Percentiles rank a stretch among this genome's conserved stretches.
These are phyloP conservation scores for Chrysaora quinquecirrha DNA, from an alignment of 30 jellyfish, hydroid and myxozoan genomes.

Conservation along the genomic window DNA sequence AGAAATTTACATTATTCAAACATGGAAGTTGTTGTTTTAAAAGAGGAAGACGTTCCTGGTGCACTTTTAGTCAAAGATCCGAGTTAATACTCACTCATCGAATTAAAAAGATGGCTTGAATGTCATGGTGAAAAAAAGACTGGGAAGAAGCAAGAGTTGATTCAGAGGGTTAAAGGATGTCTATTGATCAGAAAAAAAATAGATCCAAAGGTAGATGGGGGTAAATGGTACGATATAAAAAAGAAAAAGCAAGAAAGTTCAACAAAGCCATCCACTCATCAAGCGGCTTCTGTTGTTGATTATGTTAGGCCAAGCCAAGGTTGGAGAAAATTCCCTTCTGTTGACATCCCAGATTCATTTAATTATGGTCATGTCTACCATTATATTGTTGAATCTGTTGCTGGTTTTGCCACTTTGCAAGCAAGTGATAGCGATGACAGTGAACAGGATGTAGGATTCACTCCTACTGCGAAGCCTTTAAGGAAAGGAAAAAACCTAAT, in stretches of 20 bases:
- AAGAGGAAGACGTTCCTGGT: slow-evolving; percentile 68
- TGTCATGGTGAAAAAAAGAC: slow-evolving; percentile 46
- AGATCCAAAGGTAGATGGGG: slow-evolving; percentile 67
- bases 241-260: too few species aligned
- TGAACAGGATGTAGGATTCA: neutral
- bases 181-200: neutral
- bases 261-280: too few species aligned
- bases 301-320: neutral
- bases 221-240: slow-evolving; percentile 52
- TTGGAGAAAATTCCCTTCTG: slow-evolving; percentile 42
- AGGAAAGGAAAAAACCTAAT: slow-evolving; percentile 36
- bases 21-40: neutral
- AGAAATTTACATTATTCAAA: neutral
- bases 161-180: too few species aligned
- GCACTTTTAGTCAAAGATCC: slow-evolving; percentile 46
- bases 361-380: slow-evolving; percentile 42
- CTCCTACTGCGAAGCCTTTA: slow-evolving; percentile 42
- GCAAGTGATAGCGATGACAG: slow-evolving; percentile 3
- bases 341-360: slow-evolving; percentile 12
- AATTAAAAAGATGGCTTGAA: slow-evolving; percentile 17
- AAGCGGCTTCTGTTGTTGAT: neutral
- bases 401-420: neutral
- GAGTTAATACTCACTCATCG: slow-evolving; percentile 4
- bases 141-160: slow-evolving; percentile 5
- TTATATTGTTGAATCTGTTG: slow-evolving; percentile 41